phyloP scores from a whole-genome alignment of 2,797 vertebrate species.

The Paratrypauchen microcephalus region DNA sequence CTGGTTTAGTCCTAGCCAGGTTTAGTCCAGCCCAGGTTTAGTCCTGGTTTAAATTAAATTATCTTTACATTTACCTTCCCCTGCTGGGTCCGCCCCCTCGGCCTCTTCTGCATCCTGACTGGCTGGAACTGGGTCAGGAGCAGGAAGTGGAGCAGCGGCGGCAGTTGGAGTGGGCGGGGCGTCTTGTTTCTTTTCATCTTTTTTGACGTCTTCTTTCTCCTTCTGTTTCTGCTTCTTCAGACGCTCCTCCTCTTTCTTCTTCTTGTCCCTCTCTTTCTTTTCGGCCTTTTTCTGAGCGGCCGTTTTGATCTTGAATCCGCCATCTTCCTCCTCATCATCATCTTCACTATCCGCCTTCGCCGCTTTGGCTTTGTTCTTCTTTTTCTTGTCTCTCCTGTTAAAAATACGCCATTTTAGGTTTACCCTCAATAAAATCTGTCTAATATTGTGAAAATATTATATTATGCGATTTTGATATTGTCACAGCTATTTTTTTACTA shows the following conservation, averaged over 20 bases:
- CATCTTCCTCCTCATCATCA: slow-evolving; percentile 71
- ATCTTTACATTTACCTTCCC: slow-evolving; percentile 63
- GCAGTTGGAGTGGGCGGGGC: slow-evolving; percentile 38
- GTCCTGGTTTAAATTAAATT: not conserved
- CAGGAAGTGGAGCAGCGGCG: not conserved
- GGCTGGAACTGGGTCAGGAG: not conserved
- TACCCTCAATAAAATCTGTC: too few species aligned
- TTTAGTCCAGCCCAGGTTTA: too few species aligned
- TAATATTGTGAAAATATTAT: too few species aligned
- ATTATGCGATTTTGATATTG: too few species aligned
- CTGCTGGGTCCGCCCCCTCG: slow-evolving; percentile 68
- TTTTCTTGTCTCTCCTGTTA: slow-evolving; percentile 74
- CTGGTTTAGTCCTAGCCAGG: too few species aligned
- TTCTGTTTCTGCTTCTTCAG: slow-evolving; percentile 77
- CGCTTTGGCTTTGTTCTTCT: slow-evolving; percentile 79
- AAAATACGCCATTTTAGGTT: not conserved
- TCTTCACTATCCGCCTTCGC: slow-evolving; percentile 63
- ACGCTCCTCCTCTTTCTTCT: slow-evolving; percentile 87
- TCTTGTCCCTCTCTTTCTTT: slow-evolving; percentile 93
- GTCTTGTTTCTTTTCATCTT: slow-evolving; percentile 55
- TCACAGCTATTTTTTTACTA: too few species aligned
- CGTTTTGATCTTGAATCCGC: slow-evolving; percentile 91
- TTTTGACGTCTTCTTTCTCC: slow-evolving; percentile 59
- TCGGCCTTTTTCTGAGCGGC: slow-evolving; percentile 97
- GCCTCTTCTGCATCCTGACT: slow-evolving; percentile 49